A percentile compares a stretch with the other conserved stretches of the same genome.
Conservation (phyloP, 1,140 invertebrate genomes). For the Polypedilum pembai region DNA sequence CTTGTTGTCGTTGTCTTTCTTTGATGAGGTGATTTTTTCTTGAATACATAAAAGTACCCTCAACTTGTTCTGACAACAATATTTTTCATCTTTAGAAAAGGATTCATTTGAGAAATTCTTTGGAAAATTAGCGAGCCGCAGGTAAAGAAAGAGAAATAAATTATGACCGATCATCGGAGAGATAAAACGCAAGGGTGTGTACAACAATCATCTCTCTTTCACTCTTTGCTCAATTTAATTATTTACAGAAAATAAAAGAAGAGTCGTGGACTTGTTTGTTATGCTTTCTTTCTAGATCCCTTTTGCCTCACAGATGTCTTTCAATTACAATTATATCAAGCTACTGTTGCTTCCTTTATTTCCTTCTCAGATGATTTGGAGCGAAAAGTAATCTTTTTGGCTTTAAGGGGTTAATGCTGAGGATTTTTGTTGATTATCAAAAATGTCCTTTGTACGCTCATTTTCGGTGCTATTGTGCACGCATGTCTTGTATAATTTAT, state of each 20-base stretch:
- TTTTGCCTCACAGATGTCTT: neutral
- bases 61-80: slow-evolving; percentile 5
- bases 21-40: neutral
- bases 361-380: neutral
- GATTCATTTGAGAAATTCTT: slow-evolving; percentile 3
- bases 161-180: slow-evolving; percentile 25
- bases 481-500: no score
- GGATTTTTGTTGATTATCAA: slow-evolving; percentile 7
- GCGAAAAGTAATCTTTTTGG: neutral
- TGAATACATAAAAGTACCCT: slow-evolving; percentile 9
- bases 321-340: neutral
- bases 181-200: slow-evolving; percentile 27
- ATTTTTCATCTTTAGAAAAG: slow-evolving; percentile 25
- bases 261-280: slow-evolving; percentile 22
- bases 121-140: slow-evolving; percentile 26
- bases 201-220: neutral
- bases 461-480: no score
- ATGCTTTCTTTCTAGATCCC: neutral
- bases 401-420: neutral
- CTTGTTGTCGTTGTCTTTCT: neutral
- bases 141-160: neutral
- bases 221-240: slow-evolving; percentile 1
- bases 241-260: slow-evolving; percentile 20
- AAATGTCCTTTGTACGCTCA: neutral
- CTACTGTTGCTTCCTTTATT: neutral